Conservation (phyloP, 2,113 vertebrate genomes). For the Chrysemys picta region DNA sequence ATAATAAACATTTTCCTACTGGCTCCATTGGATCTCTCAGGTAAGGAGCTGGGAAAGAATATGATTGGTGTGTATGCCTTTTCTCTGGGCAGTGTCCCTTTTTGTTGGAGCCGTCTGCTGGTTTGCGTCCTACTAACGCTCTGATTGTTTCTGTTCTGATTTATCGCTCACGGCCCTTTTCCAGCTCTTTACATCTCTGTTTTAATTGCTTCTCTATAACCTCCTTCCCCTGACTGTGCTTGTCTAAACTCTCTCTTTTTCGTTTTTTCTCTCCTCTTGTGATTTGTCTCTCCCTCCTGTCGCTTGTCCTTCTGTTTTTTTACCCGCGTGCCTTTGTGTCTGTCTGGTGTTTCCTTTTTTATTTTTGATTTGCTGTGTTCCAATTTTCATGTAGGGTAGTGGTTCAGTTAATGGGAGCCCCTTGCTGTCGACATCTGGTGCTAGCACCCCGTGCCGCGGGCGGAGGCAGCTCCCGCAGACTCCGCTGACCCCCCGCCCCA, state of each 20-base stretch:
- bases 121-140: slow-evolving; percentile 47
- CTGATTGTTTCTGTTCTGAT: slow-evolving; percentile 49
- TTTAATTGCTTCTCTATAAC: slow-evolving; percentile 51
- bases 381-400: slow-evolving; percentile 93
- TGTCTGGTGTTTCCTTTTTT: slow-evolving; percentile 74
- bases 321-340: slow-evolving; percentile 64
- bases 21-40: neutral
- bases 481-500: slow-evolving; percentile 90
- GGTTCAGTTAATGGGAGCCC: slow-evolving; percentile 92
- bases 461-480: slow-evolving; percentile 96
- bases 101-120: slow-evolving; percentile 44
- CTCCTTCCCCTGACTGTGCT: slow-evolving; percentile 36
- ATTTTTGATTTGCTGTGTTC: slow-evolving; percentile 89
- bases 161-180: slow-evolving; percentile 30
- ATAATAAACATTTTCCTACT: neutral
- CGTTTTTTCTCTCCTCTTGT: slow-evolving; percentile 60
- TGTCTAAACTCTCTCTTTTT: slow-evolving; percentile 76
- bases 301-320: slow-evolving; percentile 60
- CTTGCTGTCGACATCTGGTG: slow-evolving; percentile 88
- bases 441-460: slow-evolving; percentile 90
- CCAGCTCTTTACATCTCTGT: slow-evolving; percentile 39
- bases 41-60: slow-evolving; percentile 54
- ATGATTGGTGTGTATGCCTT: slow-evolving; percentile 51
- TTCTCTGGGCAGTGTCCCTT: slow-evolving; percentile 25
- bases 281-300: slow-evolving; percentile 46